Evolutionary conservation across 2,888 invertebrate genomes (phyloP), one percentile per base, ranked within the genome.

Genomic region (Oxyscelio sp.): DNA sequence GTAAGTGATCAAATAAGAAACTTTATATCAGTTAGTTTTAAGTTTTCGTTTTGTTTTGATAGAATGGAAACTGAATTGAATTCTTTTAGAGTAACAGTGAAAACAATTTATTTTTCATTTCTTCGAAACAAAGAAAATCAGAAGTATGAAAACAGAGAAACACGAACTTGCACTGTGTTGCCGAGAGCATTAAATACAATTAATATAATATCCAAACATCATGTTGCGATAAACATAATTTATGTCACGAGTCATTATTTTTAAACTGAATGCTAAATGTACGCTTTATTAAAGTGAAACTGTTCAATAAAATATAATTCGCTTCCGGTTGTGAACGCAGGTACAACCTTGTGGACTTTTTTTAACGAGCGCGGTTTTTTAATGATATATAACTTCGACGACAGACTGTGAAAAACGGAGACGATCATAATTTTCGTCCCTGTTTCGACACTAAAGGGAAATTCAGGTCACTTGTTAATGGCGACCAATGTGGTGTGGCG

Each of bases 401-500:
- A 65, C 52, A 75, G 61, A 54, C 45, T 45, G 54, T 45, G 70
- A 78, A 78, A 70, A 78, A 78, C 34, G 61, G 52, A 11, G 13
- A 45, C 27, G 48, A 70, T 78, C 70, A 70, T 80, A 63, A 80
- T 65, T 80, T 80, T 80, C 71, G 65, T 80, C 73, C 21, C 48
- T 50, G 73, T 71, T 80, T 65, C 58, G 22, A 66, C 65, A 65
- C 71, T 73, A 73, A 65, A 71, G 40, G 65, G 43, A 73, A 58
- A 80, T 73, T 63, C 40, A 65, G 79, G 71, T 63, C 68, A 79
- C 38, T 54, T 80, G 71, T 80, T 80, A 73, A 80, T 50, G 56
- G 56, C 70, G 79, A 63, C 70, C 71, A 71, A 79, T 71, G 65
- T 58, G 70, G 63, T 22, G 48, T 43, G n/a, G 65, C 56, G 38